These are phyloP conservation scores for Drosophila nasuta DNA, from an alignment of 1,140 invertebrate genomes.

Conservation along the genomic window DNA sequence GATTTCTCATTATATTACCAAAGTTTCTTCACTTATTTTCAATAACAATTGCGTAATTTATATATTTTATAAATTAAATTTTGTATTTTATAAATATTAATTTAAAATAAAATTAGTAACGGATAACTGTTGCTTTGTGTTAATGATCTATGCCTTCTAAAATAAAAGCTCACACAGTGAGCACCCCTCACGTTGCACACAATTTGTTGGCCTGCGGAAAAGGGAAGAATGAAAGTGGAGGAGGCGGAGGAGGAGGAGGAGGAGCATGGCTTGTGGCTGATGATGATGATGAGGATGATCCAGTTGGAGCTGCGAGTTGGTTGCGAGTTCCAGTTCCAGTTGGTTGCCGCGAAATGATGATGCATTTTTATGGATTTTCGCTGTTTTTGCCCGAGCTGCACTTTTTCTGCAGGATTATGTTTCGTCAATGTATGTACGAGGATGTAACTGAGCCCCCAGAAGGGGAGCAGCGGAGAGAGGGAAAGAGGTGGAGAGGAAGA, in stretches of 20 bases:
- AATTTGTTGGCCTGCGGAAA: neutral
- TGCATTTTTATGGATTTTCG: slow-evolving; percentile 85
- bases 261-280: slow-evolving; percentile 1
- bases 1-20: too few species aligned
- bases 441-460: slow-evolving; percentile 8
- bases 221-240: neutral
- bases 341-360: slow-evolving; percentile 74
- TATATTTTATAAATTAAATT: too few species aligned
- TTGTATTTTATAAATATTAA: too few species aligned
- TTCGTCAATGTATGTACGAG: slow-evolving; percentile 55
- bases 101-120: too few species aligned
- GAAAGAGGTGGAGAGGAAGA: neutral
- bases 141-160: too few species aligned
- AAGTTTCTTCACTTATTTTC: too few species aligned
- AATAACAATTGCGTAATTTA: too few species aligned
- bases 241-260: neutral
- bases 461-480: neutral
- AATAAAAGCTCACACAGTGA: neutral
- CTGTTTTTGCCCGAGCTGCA: slow-evolving; percentile 76
- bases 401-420: slow-evolving; percentile 65
- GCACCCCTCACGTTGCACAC: slow-evolving; percentile 4
- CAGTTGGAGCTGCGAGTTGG: slow-evolving; percentile 41
- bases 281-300: slow-evolving; percentile 54
- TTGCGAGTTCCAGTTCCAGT: slow-evolving; percentile 51
- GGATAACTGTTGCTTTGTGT: too few species aligned